Evolutionary conservation across 2,888 invertebrate species (phyloP).

Genomic region (Thecophora atra): DNA sequence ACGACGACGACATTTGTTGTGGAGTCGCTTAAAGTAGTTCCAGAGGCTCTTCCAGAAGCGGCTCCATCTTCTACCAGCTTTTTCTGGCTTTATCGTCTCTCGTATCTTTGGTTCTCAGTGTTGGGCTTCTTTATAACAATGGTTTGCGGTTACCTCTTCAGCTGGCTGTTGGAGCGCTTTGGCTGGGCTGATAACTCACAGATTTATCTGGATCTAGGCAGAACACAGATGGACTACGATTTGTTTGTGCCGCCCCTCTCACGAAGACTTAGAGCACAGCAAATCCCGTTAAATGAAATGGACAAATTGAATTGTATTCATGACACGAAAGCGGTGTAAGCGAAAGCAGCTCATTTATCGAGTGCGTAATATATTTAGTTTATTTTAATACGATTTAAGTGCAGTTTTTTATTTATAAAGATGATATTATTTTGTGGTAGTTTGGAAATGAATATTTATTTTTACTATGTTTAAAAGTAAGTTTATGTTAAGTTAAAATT

Average conservation of each 20-base stretch:
- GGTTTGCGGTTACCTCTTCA: slow-evolving; percentile 68
- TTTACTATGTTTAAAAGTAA: no score
- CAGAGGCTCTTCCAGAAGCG: not conserved
- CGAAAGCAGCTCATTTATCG: no score
- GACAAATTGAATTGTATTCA: slow-evolving; percentile 49
- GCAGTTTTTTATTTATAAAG: no score
- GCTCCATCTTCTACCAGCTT: slow-evolving; percentile 41
- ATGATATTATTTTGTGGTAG: no score
- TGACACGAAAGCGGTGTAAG: not conserved
- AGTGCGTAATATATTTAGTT: no score
- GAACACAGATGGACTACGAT: slow-evolving; percentile 68
- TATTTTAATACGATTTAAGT: no score
- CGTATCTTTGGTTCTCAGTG: slow-evolving; percentile 77
- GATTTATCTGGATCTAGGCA: slow-evolving; percentile 56
- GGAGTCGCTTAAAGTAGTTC: slow-evolving; percentile 39
- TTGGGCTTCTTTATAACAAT: slow-evolving; percentile 68
- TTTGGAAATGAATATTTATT: no score
- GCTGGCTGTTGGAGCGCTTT: slow-evolving; percentile 63
- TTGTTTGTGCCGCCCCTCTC: slow-evolving; percentile 71
- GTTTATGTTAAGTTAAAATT: no score
- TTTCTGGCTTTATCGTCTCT: slow-evolving; percentile 74
- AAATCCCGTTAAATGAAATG: slow-evolving; percentile 41
- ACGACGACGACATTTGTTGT: slow-evolving; percentile 34
- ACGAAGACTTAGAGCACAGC: slow-evolving; percentile 59
- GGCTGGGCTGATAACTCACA: slow-evolving; percentile 58